Percentiles rank a stretch among this genome's conserved stretches.
Evolutionary conservation across 2,113 vertebrate genomes (phyloP).

Genomic region (Cichladusa arquata): DNA sequence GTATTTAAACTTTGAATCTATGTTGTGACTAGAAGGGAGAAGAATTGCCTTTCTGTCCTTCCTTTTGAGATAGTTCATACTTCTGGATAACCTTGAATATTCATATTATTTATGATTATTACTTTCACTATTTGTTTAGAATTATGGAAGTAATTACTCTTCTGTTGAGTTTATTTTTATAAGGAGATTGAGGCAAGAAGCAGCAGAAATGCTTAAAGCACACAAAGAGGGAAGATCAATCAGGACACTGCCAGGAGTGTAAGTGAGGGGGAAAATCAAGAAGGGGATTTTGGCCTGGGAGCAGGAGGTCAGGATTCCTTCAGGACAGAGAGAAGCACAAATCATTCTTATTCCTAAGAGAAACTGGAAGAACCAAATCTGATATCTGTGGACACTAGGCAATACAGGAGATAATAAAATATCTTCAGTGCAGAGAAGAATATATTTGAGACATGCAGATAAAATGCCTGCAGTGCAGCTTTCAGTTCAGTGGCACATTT

Average conservation of each 20-base stretch:
- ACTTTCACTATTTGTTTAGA: not conserved
- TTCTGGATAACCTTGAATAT: not conserved
- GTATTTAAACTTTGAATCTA: not conserved
- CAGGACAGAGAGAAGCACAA: not conserved
- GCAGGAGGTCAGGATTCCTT: not conserved
- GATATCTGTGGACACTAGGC: not conserved
- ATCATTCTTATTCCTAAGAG: not conserved
- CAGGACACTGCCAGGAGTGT: not conserved
- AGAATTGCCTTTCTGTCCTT: not conserved
- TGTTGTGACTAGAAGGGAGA: not conserved
- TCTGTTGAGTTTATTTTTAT: not conserved
- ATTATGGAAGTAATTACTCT: not conserved
- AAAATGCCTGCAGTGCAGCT: not conserved
- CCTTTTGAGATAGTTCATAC: not conserved
- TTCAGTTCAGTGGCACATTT: not conserved
- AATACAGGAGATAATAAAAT: not conserved
- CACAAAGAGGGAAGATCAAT: not conserved
- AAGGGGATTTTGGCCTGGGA: not conserved
- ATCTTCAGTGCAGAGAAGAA: not conserved
- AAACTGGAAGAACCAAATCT: not conserved
- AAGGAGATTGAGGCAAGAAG: not conserved
- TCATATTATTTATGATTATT: not conserved
- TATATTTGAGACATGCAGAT: not conserved
- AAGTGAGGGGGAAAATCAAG: not conserved
- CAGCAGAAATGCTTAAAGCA: not conserved